Conservation (phyloP, 1,140 invertebrate species). For the Mercenaria mercenaria region DNA sequence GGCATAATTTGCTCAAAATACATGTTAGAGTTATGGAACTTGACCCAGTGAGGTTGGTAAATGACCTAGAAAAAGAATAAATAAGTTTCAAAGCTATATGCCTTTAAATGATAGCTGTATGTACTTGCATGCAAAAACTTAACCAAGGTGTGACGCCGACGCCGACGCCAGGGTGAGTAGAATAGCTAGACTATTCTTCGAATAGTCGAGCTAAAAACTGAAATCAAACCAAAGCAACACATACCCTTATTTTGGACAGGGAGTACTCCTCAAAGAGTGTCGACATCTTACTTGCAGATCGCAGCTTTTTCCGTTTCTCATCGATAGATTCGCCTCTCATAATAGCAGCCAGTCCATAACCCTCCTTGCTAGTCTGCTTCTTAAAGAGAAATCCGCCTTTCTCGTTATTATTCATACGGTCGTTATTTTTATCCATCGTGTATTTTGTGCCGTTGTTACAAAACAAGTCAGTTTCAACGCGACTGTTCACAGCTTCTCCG, state of each 20-base stretch:
- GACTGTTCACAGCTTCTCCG: constrained; percentile 36
- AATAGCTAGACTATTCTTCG: too few species aligned
- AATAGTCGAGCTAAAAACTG: too few species aligned
- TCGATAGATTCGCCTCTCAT: constrained; percentile 46
- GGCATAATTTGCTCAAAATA: too few species aligned
- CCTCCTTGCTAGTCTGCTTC: constrained; percentile 33
- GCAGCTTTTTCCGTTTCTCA: constrained; percentile 45
- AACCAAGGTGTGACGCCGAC: too few species aligned
- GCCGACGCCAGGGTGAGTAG: too few species aligned
- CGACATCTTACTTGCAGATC: constrained; percentile 53
- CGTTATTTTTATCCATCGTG: constrained; percentile 8
- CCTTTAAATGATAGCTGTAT: too few species aligned
- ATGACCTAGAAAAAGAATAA: too few species aligned
- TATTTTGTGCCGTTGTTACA: neutral
- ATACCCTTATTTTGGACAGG: constrained; percentile 62
- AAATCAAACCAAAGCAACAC: too few species aligned
- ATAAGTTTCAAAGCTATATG: too few species aligned
- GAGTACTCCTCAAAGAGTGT: constrained; percentile 60
- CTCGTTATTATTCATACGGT: constrained; percentile 42
- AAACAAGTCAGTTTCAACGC: neutral
- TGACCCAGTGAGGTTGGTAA: too few species aligned
- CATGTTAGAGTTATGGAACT: too few species aligned
- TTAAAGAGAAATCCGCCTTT: constrained; percentile 48
- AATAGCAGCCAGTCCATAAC: constrained; percentile 47
- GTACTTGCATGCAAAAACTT: too few species aligned